Evolutionary conservation across 2,888 invertebrate species (phyloP).

Genomic region (Drosophila setosimentum): DNA sequence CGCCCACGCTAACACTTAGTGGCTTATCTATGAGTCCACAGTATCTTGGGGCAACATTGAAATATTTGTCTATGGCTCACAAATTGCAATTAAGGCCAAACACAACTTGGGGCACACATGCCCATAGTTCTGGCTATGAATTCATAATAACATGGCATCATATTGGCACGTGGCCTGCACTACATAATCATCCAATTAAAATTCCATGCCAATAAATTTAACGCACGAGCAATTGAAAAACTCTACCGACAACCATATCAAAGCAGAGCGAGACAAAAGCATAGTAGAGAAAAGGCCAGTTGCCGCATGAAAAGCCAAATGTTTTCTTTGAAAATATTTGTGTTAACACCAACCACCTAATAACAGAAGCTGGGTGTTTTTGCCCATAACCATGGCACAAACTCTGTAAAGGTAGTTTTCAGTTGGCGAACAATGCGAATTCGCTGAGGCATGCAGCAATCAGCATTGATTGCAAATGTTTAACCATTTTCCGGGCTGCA

Average conservation of each 20-base stretch:
- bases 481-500: conserved; percentile 37
- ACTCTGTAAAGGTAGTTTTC: conserved; percentile 12
- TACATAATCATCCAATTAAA: conserved; percentile 77
- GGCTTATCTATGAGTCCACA: conserved; percentile 68
- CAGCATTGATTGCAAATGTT: conserved; percentile 47
- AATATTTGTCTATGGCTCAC: conserved; percentile 66
- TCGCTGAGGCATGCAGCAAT: conserved; percentile 33
- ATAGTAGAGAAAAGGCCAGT: conserved; percentile 3
- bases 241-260: conserved; percentile 10
- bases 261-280: conserved; percentile 23
- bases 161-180: conserved; percentile 68
- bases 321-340: conserved; percentile 79
- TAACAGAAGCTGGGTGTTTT: conserved; percentile 39
- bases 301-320: conserved; percentile 53
- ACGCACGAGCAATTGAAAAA: conserved; percentile 67
- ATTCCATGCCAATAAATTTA: conserved; percentile 76
- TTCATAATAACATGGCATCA: conserved; percentile 59
- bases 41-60: conserved; percentile 45
- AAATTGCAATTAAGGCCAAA: conserved; percentile 38
- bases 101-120: conserved; percentile 6
- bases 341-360: conserved; percentile 63
- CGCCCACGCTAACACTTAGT: conserved; percentile 61
- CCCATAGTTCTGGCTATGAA: conserved; percentile 44
- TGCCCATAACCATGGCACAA: conserved; percentile 34
- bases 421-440: conserved; percentile 28